Percentiles rank a stretch among this genome's conserved stretches.
These are phyloP conservation scores for Microhierax caerulescens DNA, from an alignment of 2,797 vertebrate species.

Conservation along the genomic window DNA sequence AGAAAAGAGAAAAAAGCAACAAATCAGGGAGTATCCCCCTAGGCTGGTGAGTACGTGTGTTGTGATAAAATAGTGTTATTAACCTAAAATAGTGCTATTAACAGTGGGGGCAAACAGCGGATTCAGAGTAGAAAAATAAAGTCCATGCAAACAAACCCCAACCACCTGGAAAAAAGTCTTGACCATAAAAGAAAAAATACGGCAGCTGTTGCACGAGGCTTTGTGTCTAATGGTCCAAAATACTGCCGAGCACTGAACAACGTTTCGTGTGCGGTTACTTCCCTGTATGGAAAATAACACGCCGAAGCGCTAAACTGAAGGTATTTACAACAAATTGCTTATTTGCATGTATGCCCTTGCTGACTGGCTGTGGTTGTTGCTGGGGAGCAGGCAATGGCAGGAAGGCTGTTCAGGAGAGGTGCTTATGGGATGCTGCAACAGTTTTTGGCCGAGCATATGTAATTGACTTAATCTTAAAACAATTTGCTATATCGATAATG, in stretches of 20 bases:
- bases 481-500: constrained; percentile 73
- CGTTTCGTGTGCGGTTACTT: neutral
- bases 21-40: neutral
- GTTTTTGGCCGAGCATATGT: constrained; percentile 23
- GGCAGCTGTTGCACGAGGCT: neutral
- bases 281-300: accelerated
- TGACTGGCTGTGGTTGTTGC: accelerated
- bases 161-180: neutral
- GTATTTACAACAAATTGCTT: accelerated
- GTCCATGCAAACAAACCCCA: neutral
- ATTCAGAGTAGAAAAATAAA: neutral
- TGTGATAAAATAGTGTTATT: constrained; percentile 23
- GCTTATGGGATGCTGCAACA: neutral
- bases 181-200: neutral
- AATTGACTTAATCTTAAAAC: constrained; percentile 68
- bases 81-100: neutral
- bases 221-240: neutral
- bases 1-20: constrained; percentile 5
- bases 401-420: neutral
- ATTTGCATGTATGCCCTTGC: accelerated
- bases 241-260: no score
- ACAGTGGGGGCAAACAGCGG: neutral
- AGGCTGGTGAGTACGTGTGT: neutral
- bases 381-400: neutral
- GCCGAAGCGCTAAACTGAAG: accelerated